Evolutionary conservation across 1,140 invertebrate genomes (phyloP), one percentile per base, ranked within the genome.

Genomic region (Carposina sasakii): DNA sequence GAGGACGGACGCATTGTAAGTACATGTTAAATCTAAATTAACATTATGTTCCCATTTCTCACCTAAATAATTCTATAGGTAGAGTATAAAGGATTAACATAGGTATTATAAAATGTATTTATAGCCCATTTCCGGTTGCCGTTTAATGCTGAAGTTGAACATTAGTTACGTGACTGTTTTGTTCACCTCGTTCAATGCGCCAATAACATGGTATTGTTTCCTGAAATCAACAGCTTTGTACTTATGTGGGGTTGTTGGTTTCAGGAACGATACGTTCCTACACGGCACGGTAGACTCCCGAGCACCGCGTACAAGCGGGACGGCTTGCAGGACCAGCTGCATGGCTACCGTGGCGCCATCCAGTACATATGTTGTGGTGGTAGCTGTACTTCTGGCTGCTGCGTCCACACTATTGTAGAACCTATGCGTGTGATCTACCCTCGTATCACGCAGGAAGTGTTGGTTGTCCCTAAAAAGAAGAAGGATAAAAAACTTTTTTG

Each of bases 1-100:
- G 79, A 84, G 67, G 79, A 84, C 49, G 79, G 77, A 15, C 63
- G 79, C 24, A 78, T 81, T 48, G 79, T 83, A 76, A 83, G 77
- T 74, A 23, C 2, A 3, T 20, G 6, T 33, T 22, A n/a, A 12
- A 6, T n/a, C n/a, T n/a, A n/a, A n/a, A n/a, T n/a, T n/a, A n/a
- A n/a, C n/a, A n/a, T n/a, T n/a, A n/a, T n/a, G n/a, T n/a, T n/a
- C n/a, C n/a, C n/a, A n/a, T n/a, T n/a, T n/a, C n/a, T n/a, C n/a
- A n/a, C n/a, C n/a, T n/a, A n/a, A n/a, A n/a, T n/a, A n/a, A n/a
- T n/a, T n/a, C n/a, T n/a, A n/a, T n/a, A n/a, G n/a, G n/a, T n/a
- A n/a, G n/a, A n/a, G n/a, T n/a, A n/a, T n/a, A n/a, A n/a, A n/a
- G n/a, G n/a, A n/a, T n/a, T n/a, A n/a, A n/a, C n/a, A n/a, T n/a